Percentiles rank a stretch among this genome's conserved stretches.
These are phyloP conservation scores for Nyctereutes procyonoides DNA, from an alignment of 2,113 vertebrate genomes.

Conservation along the genomic window DNA sequence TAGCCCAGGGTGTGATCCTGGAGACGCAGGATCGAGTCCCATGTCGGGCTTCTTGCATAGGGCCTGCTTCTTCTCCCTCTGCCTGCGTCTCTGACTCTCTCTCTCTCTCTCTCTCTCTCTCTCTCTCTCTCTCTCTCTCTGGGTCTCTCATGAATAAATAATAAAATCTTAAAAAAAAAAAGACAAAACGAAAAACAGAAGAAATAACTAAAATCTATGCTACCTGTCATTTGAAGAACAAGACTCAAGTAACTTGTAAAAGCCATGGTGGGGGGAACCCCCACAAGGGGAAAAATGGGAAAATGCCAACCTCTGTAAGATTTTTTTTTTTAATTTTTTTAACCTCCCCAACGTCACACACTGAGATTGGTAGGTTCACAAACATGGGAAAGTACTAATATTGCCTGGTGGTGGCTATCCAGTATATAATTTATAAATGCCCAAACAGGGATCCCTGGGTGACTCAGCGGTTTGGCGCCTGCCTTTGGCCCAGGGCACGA, in stretches of 20 bases:
- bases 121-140: no score
- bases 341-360: neutral
- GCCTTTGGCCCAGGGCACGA: no score
- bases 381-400: neutral
- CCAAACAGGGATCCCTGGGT: neutral
- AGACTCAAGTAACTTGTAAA: neutral
- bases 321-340: no score
- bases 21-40: no score
- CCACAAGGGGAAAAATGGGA: neutral
- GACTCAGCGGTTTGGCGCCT: no score
- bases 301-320: neutral
- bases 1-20: no score
- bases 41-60: no score
- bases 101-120: no score
- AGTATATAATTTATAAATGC: slow-evolving; percentile 40
- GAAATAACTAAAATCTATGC: slow-evolving; percentile 14
- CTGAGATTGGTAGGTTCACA: neutral
- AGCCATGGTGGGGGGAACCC: neutral
- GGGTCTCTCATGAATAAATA: no score
- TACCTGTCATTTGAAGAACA: slow-evolving; percentile 6
- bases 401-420: neutral
- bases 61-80: no score
- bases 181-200: slow-evolving; percentile 25
- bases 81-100: no score
- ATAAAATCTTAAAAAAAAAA: no score